Evolutionary conservation across 2,113 vertebrate genomes (phyloP), one percentile per base, ranked within the genome.

Genomic region (Litocranius walleri): DNA sequence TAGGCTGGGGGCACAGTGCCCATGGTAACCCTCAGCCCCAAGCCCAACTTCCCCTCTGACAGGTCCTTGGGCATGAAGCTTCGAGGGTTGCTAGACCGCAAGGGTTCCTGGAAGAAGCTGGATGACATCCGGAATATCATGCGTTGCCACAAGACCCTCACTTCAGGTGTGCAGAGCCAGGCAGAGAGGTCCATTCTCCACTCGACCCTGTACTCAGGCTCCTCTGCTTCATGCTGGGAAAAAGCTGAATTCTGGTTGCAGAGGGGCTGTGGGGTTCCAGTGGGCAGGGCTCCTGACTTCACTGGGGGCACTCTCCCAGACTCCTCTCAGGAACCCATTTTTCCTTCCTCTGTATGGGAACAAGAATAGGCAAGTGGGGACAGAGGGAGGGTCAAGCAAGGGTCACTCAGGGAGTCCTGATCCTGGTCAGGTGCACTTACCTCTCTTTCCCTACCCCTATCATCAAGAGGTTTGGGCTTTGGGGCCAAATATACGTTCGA

Each of bases 91-190:
- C 33, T 98, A 6, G 87, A 98, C 94, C 95, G 94, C 3, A 96
- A 77, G 8, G 96, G 96, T 17, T 98, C 98, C 56, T 98, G 98
- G 98, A 98, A 95, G 94, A 98, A 97, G 89, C 90, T 98, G 61
- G 98, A 98, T 40, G 98, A 98, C 94, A 89, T 98, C 23, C 94
- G 78, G 27, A 98, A 98, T 52, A 80, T 98, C 91, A 98, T 98
- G 83, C 98, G 97, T 97, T 98, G 98, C 30, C 96, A 97, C 88
- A 98, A 97, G 93, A 98, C 96, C 48, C 78, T 96, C 54, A 98
- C 96, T 27, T 83, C 89, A 71, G 97, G 98, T 98, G 78, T 61
- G 96, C 54, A 57, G 88, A 62, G 9, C 10, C 12, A 9, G n/a
- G 29, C 33, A 13, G 33, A 85, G 67, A 13, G 36, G 59, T 59